Percentiles rank a stretch among this genome's conserved stretches.
Evolutionary conservation across 30 jellyfish, hydroid and myxozoan species (phyloP).

Genomic region (Turritopsis dohrnii): DNA sequence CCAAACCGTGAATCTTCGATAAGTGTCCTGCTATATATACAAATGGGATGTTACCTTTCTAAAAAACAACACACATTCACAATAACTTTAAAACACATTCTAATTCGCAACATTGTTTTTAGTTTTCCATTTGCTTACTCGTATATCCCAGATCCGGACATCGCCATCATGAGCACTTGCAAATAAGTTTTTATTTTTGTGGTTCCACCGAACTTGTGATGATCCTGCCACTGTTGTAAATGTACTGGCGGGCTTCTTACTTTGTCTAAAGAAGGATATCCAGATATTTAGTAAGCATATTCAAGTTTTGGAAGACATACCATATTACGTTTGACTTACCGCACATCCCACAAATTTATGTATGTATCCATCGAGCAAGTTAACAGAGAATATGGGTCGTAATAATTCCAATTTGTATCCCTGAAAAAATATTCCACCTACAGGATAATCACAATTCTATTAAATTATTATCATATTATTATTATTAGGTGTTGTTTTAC

Average conservation of each 20-base stretch:
- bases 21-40: constrained; percentile 94
- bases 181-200: constrained; percentile 55
- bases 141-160: constrained; percentile 88
- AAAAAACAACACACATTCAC: neutral
- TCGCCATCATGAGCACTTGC: constrained; percentile 99
- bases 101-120: neutral
- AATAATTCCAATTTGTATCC: constrained; percentile 78
- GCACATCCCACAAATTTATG: constrained; percentile 84
- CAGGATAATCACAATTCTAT: neutral
- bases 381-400: constrained; percentile 50
- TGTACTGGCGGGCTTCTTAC: constrained; percentile 29
- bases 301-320: neutral
- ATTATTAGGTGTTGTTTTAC: too few species aligned
- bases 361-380: constrained; percentile 98
- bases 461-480: too few species aligned
- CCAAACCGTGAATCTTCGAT: constrained; percentile 88
- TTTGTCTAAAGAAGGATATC: constrained; percentile 21
- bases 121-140: constrained; percentile 44
- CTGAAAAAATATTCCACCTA: constrained; percentile 24
- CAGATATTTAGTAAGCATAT: too few species aligned
- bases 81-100: neutral
- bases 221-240: constrained; percentile 83
- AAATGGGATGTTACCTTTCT: constrained; percentile 93
- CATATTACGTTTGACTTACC: constrained; percentile 31
- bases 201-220: constrained; percentile 96